A percentile compares a stretch with the other conserved stretches of the same genome.
Evolutionary conservation across 1,140 invertebrate genomes (phyloP).

Genomic region (Drosophila nannoptera): DNA sequence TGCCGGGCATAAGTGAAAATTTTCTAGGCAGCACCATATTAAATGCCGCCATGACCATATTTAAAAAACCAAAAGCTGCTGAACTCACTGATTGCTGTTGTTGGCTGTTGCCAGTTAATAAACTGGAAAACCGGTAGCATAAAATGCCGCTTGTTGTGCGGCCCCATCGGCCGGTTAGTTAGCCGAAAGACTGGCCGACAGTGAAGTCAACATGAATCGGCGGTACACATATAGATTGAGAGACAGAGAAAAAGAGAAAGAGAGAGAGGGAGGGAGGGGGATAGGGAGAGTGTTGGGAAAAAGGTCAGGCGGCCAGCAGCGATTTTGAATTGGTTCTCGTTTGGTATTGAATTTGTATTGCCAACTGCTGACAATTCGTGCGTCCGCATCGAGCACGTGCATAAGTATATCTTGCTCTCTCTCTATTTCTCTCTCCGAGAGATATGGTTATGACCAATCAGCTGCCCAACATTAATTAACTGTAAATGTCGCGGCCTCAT

Average conservation of each 20-base stretch:
- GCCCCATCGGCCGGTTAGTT: conserved; percentile 23
- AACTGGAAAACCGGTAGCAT: conserved; percentile 72
- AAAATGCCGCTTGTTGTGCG: conserved; percentile 57
- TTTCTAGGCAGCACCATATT: conserved; percentile 56
- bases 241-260: not conserved
- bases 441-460: conserved; percentile 3
- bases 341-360: conserved; percentile 26
- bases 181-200: conserved; percentile 39
- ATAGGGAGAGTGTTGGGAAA: conserved; percentile 10
- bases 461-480: conserved; percentile 63
- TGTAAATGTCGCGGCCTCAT: conserved; percentile 70
- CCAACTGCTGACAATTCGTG: conserved; percentile 41
- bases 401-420: conserved; percentile 6
- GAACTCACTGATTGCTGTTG: conserved; percentile 54
- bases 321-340: conserved; percentile 14
- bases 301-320: conserved; percentile 60
- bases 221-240: conserved; percentile 3
- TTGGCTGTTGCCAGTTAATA: conserved; percentile 57
- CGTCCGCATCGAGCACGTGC: conserved; percentile 12
- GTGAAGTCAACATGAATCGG: conserved; percentile 33
- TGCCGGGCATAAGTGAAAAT: conserved; percentile 72
- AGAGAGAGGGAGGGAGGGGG: no score
- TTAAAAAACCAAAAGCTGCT: conserved; percentile 59
- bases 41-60: conserved; percentile 65
- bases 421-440: conserved; percentile 2